Evolutionary conservation across 2,797 vertebrate species (phyloP).

Genomic region (Xiphorhynchus erythropygius): DNA sequence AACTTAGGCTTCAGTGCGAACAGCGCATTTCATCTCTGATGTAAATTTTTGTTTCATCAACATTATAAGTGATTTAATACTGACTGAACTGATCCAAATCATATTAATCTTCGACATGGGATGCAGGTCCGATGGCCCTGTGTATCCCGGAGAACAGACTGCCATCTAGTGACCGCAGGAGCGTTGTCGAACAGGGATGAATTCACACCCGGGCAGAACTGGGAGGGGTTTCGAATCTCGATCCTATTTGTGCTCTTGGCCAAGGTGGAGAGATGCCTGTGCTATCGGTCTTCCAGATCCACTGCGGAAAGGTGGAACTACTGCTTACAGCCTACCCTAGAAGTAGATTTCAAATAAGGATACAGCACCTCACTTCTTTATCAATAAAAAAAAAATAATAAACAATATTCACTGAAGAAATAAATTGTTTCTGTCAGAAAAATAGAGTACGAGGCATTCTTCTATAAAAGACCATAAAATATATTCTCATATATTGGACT

Average conservation of each 20-base stretch:
- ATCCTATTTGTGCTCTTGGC: background rate
- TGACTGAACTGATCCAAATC: background rate
- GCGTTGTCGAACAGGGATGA: fast-evolving
- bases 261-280: fast-evolving
- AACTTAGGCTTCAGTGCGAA: background rate
- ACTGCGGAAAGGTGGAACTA: background rate
- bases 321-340: background rate
- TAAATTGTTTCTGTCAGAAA: background rate
- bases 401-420: background rate
- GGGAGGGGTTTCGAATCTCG: fast-evolving
- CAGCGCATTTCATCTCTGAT: background rate
- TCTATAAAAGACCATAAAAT: background rate
- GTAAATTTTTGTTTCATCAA: conserved; percentile 16
- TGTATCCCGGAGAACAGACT: conserved; percentile 76
- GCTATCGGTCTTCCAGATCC: background rate
- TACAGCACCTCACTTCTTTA: background rate
- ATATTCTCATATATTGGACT: background rate
- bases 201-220: fast-evolving
- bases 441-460: too few species aligned
- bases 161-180: conserved; percentile 86
- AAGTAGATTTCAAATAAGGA: background rate
- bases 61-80: background rate
- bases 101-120: background rate
- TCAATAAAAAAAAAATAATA: too few species aligned
- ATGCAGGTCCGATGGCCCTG: fast-evolving